Evolutionary conservation across 2,888 invertebrate genomes (phyloP).

Genomic region (Orthosia gracilis): DNA sequence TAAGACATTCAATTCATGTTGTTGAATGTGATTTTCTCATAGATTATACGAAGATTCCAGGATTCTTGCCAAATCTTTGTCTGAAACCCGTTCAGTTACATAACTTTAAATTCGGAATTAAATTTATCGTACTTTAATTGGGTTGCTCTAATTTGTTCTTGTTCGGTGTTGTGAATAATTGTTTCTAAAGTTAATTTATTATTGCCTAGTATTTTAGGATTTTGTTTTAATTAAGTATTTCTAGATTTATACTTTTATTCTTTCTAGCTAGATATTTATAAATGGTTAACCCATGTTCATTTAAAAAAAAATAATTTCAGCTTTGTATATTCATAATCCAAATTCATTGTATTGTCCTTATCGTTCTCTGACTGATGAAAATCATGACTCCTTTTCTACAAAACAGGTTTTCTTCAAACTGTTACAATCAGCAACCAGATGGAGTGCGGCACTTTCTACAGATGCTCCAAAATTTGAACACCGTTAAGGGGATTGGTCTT

Average conservation of each 20-base stretch:
- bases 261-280: neutral
- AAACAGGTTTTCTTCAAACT: too few relatives aligned
- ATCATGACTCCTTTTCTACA: too few relatives aligned
- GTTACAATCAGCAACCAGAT: too few relatives aligned
- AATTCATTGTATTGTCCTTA: too few relatives aligned
- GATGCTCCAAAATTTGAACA: too few relatives aligned
- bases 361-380: too few relatives aligned
- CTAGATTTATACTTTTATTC: neutral
- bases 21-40: constrained; percentile 73
- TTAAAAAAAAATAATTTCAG: too few relatives aligned
- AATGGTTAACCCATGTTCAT: too few relatives aligned
- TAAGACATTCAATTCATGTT: constrained; percentile 74
- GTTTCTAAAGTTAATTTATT: constrained; percentile 38
- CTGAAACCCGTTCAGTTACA: constrained; percentile 32
- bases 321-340: too few relatives aligned
- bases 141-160: constrained; percentile 38
- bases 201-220: constrained; percentile 5
- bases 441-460: too few relatives aligned
- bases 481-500: too few relatives aligned
- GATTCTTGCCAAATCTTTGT: constrained; percentile 66
- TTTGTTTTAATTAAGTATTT: neutral
- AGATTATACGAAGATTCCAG: constrained; percentile 66
- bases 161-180: constrained; percentile 46
- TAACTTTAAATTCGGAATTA: constrained; percentile 43
- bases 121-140: constrained; percentile 57